phyloP scores from a whole-genome alignment of 2,113 vertebrate genomes.

The Pelmatolapia mariae region DNA sequence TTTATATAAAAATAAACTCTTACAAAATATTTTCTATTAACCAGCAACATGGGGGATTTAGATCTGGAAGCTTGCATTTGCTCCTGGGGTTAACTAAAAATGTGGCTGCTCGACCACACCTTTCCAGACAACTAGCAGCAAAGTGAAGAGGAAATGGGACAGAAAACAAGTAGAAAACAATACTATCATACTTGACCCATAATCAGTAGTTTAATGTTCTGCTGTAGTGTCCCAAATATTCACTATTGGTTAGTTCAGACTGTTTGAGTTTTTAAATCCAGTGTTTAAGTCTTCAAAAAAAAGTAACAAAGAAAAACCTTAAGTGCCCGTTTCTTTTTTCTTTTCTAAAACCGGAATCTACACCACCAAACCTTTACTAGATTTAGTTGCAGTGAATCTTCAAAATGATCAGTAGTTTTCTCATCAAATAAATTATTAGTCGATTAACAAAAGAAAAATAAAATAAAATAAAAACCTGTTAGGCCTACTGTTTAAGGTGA shows the following conservation, averaged over 20 bases:
- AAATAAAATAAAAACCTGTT: neutral
- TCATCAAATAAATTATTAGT: slow-evolving; percentile 97
- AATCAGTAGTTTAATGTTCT: slow-evolving; percentile 53
- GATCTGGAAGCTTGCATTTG: slow-evolving; percentile 64
- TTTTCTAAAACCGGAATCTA: slow-evolving; percentile 23
- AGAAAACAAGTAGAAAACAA: slow-evolving; percentile 58
- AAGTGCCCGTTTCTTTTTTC: slow-evolving; percentile 9
- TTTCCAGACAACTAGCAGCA: slow-evolving; percentile 89
- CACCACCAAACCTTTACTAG: slow-evolving; percentile 46
- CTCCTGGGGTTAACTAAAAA: slow-evolving; percentile 40
- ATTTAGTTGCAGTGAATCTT: slow-evolving; percentile 73
- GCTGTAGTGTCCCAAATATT: slow-evolving; percentile 10
- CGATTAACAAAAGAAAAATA: slow-evolving; percentile 68
- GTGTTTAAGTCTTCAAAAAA: slow-evolving; percentile 47
- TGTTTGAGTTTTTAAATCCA: slow-evolving; percentile 64
- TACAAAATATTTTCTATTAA: slow-evolving; percentile 93
- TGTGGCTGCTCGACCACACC: slow-evolving; percentile 51
- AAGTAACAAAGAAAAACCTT: neutral
- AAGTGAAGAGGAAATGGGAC: slow-evolving; percentile 56
- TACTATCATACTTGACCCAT: slow-evolving; percentile 59
- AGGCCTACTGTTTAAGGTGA: slow-evolving; percentile 41
- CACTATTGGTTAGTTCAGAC: neutral
- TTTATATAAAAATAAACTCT: slow-evolving; percentile 99
- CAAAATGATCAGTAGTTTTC: slow-evolving; percentile 75
- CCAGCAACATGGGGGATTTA: slow-evolving; percentile 72